These are phyloP conservation scores for Nerophis ophidion DNA, from an alignment of 2,113 vertebrate genomes.

Conservation along the genomic window DNA sequence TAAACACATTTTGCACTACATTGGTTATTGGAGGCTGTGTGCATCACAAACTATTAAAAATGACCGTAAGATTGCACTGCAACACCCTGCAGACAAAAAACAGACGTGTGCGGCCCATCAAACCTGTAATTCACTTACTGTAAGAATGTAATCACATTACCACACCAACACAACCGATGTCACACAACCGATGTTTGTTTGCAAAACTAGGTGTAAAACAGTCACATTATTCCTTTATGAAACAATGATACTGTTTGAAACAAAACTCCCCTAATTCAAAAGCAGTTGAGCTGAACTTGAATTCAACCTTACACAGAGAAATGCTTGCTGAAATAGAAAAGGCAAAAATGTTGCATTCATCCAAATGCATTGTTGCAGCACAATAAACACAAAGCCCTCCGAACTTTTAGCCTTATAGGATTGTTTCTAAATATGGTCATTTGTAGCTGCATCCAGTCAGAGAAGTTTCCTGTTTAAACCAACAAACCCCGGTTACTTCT, in stretches of 20 bases:
- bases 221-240: conserved; percentile 10
- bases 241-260: conserved; percentile 2
- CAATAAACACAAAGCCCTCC: conserved; percentile 30
- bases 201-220: background rate
- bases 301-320: conserved; percentile 19
- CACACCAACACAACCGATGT: background rate
- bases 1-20: background rate
- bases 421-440: conserved; percentile 20
- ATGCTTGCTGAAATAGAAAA: conserved; percentile 10
- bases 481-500: conserved; percentile 25
- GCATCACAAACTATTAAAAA: background rate
- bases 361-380: conserved; percentile 19
- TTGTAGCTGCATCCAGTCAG: conserved; percentile 32
- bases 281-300: conserved; percentile 10
- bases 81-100: background rate
- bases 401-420: conserved; percentile 13
- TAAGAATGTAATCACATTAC: conserved; percentile 28
- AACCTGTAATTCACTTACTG: conserved; percentile 1
- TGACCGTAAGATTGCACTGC: background rate
- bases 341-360: background rate
- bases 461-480: conserved; percentile 42
- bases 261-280: conserved; percentile 13
- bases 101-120: background rate
- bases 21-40: background rate
- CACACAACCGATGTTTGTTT: conserved; percentile 13